These are phyloP conservation scores for Furcifer pardalis DNA, from an alignment of 2,797 vertebrate species.

Conservation along the genomic window DNA sequence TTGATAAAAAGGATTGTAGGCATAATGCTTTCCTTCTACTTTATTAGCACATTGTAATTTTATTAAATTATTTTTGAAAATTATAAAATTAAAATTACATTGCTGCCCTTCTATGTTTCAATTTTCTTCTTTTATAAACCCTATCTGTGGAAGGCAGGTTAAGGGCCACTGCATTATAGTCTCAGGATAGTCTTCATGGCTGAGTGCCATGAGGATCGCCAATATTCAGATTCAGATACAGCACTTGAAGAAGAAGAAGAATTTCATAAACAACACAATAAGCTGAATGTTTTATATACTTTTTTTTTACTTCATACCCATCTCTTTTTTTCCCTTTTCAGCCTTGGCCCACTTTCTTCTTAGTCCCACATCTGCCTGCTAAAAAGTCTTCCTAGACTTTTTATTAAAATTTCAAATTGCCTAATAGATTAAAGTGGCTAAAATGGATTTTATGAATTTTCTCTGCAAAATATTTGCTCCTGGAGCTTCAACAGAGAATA, in stretches of 20 bases:
- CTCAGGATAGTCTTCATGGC: too few relatives aligned
- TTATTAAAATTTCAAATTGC: not conserved
- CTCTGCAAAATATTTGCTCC: not conserved
- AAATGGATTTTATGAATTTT: not conserved
- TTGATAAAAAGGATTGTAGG: conserved; percentile 62
- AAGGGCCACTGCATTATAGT: too few relatives aligned
- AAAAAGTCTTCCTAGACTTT: not conserved
- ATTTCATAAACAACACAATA: too few relatives aligned
- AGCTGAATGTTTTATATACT: not conserved
- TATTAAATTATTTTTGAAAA: conserved; percentile 18
- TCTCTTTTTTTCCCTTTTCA: not conserved
- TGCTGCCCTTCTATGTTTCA: too few relatives aligned
- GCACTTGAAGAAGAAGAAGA: too few relatives aligned
- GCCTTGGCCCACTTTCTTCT: not conserved
- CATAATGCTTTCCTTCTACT: conserved; percentile 60
- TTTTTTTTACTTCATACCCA: too few relatives aligned
- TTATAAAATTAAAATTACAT: too few relatives aligned
- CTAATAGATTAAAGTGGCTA: not conserved
- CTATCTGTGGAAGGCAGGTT: too few relatives aligned
- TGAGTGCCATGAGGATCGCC: too few relatives aligned
- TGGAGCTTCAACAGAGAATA: not conserved
- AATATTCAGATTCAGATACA: too few relatives aligned
- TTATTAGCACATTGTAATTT: conserved; percentile 57
- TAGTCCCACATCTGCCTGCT: not conserved
- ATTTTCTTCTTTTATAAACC: too few relatives aligned